Base-by-base conservation (phyloP, 2,888 invertebrate species). In the Rhodophaea formosa region DNA sequence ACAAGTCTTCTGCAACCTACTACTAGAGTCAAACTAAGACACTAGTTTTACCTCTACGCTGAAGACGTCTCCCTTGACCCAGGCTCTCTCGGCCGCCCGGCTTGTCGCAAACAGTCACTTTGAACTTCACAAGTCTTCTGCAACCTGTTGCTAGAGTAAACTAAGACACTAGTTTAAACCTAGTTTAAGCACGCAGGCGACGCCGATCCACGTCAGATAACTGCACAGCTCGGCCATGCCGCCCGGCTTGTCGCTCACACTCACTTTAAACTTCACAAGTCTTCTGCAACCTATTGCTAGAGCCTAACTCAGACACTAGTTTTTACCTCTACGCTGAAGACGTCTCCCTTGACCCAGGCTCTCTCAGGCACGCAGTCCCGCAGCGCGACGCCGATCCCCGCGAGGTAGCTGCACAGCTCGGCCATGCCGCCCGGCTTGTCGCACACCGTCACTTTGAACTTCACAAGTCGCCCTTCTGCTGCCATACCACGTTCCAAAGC, bases 291-390 rank as follows among this genome's bases (percentile, higher is more conserved):
- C n/a, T n/a, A n/a, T n/a, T n/a, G n/a, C n/a, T n/a, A n/a, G n/a
- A n/a, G n/a, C n/a, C n/a, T n/a, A n/a, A n/a, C n/a, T n/a, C n/a
- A n/a, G n/a, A n/a, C n/a, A n/a, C n/a, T n/a, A n/a, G n/a, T n/a
- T n/a, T n/a, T 62, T 69, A 88, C 89, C 79, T 84, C 80, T 35
- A 80, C 78, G 60, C 83, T 85, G 63, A 97, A 98, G 14, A 98
- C 95, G 79, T 99, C 98, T 29, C 95, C 94, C 63, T 95, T 95
- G 17, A 98, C 94, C 98, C 98, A 99, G 2, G 98, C 97, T 56
- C 98, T 92, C 79, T 99, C 98, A 68, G 98, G 98, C 79, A 97
- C 95, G 61, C 98, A 97, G 80, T 98, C 98, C 76, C 98, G 97
- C 67, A 99, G 94, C 29, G 95, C 95, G 5, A 97, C 96, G 0